A percentile compares a stretch with the other conserved stretches of the same genome.
These are phyloP conservation scores for Tethea ocularis DNA, from an alignment of 2,888 invertebrate genomes.

Conservation along the genomic window DNA sequence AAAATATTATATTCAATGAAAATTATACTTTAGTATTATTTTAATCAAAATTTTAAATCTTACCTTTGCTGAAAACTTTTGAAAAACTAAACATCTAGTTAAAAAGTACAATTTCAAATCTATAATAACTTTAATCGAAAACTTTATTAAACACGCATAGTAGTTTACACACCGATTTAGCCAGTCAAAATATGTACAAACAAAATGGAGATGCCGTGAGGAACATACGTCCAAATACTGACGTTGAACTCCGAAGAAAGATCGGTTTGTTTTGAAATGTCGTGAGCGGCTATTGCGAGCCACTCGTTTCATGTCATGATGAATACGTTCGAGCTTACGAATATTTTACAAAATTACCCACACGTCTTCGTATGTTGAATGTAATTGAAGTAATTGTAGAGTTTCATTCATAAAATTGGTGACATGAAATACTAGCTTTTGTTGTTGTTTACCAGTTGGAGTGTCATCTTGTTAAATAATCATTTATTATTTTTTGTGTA, in stretches of 20 bases:
- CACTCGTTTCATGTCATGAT: constrained; percentile 68
- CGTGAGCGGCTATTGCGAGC: constrained; percentile 58
- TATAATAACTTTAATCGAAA: neutral
- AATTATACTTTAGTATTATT: too few species aligned
- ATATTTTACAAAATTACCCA: constrained; percentile 32
- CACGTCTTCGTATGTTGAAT: constrained; percentile 16
- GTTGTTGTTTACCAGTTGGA: neutral
- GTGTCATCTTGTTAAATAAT: too few species aligned
- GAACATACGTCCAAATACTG: constrained; percentile 61
- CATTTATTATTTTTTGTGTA: too few species aligned
- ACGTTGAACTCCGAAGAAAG: constrained; percentile 49
- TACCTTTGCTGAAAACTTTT: too few species aligned
- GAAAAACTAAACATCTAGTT: too few species aligned
- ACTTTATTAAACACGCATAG: constrained; percentile 38
- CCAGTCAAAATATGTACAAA: constrained; percentile 77
- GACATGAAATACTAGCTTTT: neutral
- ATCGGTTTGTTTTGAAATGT: constrained; percentile 79
- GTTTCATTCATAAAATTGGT: constrained; percentile 4
- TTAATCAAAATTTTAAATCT: too few species aligned
- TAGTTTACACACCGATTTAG: constrained; percentile 64
- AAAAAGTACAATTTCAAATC: neutral
- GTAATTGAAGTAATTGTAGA: constrained; percentile 23
- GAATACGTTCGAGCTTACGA: constrained; percentile 26
- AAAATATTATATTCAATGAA: too few species aligned
- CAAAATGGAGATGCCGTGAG: constrained; percentile 58